These are phyloP conservation scores for Pao palembangensis DNA, from an alignment of 2,113 vertebrate genomes.

Conservation along the genomic window DNA sequence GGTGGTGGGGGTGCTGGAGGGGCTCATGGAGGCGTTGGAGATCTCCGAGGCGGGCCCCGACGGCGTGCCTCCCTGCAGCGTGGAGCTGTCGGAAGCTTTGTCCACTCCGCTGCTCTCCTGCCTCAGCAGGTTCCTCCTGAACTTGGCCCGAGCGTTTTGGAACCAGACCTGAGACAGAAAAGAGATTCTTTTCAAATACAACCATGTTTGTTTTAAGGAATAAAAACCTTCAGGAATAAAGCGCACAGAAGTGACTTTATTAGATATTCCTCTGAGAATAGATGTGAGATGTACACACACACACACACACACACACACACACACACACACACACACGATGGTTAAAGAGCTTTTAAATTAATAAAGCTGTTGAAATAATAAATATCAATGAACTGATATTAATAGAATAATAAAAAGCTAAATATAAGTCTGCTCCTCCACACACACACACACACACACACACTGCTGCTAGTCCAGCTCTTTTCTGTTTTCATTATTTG, in stretches of 20 bases:
- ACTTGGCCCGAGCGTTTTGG: constrained; percentile 98
- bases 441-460: constrained; percentile 5
- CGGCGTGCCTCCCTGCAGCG: constrained; percentile 89
- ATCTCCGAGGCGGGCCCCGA: constrained; percentile 95
- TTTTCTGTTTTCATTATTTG: no score
- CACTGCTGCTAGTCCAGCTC: not conserved
- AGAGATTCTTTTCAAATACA: not conserved
- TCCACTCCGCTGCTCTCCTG: constrained; percentile 96
- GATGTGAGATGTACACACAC: no score
- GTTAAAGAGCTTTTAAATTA: not conserved
- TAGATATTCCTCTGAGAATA: no score
- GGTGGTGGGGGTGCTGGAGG: constrained; percentile 94
- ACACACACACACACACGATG: no score
- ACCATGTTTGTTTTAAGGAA: not conserved
- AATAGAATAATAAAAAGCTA: no score
- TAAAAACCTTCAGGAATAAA: no score
- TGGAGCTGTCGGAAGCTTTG: constrained; percentile 88
- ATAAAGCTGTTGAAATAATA: not conserved
- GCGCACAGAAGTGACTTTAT: no score
- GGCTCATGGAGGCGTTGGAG: constrained; percentile 97
- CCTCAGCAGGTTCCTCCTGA: constrained; percentile 94
- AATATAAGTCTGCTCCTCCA: not conserved
- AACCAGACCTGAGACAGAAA: constrained; percentile 87
- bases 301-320: no score
- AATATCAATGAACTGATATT: not conserved